phyloP scores from a whole-genome alignment of 2,113 vertebrate genomes.

The Plotosus lineatus region DNA sequence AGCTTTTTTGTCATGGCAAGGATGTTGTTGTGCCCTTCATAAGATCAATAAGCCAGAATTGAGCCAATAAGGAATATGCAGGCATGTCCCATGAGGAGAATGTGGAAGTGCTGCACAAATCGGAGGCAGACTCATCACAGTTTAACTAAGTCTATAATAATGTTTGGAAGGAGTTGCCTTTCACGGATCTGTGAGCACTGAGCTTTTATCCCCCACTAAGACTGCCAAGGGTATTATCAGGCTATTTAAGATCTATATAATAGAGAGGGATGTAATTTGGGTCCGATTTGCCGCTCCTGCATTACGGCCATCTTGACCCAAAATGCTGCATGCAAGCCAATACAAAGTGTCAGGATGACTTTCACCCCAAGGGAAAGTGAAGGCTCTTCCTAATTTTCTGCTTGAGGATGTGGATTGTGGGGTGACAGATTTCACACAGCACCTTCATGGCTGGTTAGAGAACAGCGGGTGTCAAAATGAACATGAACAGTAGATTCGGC shows the following conservation, averaged over 20 bases:
- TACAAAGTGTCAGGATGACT: conserved; percentile 46
- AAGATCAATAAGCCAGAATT: conserved; percentile 42
- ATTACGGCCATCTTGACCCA: conserved; percentile 27
- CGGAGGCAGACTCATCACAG: not conserved
- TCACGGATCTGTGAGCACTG: conserved; percentile 28
- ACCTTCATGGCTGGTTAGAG: conserved; percentile 57
- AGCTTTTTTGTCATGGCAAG: conserved; percentile 19
- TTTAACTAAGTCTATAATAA: conserved; percentile 18
- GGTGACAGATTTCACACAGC: conserved; percentile 43
- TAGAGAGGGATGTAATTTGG: conserved; percentile 34
- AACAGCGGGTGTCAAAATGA: conserved; percentile 47
- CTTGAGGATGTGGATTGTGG: conserved; percentile 44
- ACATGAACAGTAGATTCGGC: conserved; percentile 46
- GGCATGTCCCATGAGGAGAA: conserved; percentile 26
- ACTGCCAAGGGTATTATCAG: conserved; percentile 10
- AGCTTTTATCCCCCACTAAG: not conserved
- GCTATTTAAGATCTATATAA: conserved; percentile 40
- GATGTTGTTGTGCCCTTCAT: conserved; percentile 38
- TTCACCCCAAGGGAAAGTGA: conserved; percentile 39
- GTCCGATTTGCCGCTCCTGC: conserved; percentile 19
- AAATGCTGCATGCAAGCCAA: conserved; percentile 41
- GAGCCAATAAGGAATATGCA: conserved; percentile 38
- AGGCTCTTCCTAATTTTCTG: conserved; percentile 49
- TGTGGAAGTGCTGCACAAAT: conserved; percentile 12
- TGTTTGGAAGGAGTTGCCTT: conserved; percentile 28